Base-by-base conservation (phyloP, 2,113 vertebrate genomes). In the Xenotilapia flavipinnis region DNA sequence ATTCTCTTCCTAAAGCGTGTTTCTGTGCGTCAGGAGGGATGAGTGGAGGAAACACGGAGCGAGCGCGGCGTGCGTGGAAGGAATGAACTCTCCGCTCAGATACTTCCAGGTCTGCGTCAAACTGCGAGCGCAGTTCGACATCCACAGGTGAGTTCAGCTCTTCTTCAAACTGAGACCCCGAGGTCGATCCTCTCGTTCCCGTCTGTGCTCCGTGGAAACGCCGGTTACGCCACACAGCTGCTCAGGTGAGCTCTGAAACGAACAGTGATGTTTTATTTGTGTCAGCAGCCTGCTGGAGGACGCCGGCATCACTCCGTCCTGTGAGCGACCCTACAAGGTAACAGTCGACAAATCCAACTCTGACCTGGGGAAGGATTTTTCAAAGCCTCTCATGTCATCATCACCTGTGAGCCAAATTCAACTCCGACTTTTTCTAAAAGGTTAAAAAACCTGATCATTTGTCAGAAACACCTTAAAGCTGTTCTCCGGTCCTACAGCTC, bases 11-110 rank as follows among this genome's bases (percentile, higher is more conserved):
- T 73, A 10, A 73, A 79, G 26, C 0, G 1, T 87, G 51, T 83
- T 42, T 38, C 5, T 80, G 9, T 53, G 68, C 1, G 0, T 17
- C 87, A 97, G 96, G 96, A 91, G 4, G 4, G 83, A 94, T 0
- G 96, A 97, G 81, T 97, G 96, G 96, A 12, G 73, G 6, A 96
- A 96, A 87, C 96, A 97, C 1, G 96, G 96, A 2, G 86, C 79
- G 1, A 96, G 95, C 58, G 96, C 95, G 2, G 96, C 92, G 0
- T 97, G 96, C 33, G 94, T 94, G 1, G 96, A 96, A 49, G 95
- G 91, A 14, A 80, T 96, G 80, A 95, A 96, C 79, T 96, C 96
- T 26, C 95, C 96, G 0, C 53, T 89, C 2, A 89, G 68, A 49
- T 97, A 96, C 82, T 96, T 96, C 77, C 89, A 93, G 81, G 83